Conservation (phyloP, 2,888 invertebrate species). For the Synergus japonicus region DNA sequence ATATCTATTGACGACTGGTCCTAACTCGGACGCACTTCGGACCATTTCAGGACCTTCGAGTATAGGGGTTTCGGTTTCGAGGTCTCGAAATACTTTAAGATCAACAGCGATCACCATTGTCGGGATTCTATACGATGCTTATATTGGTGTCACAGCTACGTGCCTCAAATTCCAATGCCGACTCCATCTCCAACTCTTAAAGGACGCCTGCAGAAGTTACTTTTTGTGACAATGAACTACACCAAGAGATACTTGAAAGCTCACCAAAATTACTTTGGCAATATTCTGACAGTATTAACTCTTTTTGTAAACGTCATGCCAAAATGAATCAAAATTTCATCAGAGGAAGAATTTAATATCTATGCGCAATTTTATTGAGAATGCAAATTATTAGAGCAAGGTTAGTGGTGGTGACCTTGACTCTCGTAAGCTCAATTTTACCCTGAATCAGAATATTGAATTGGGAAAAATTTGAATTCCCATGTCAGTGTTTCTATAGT, state of each 20-base stretch:
- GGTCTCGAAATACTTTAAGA: constrained; percentile 36
- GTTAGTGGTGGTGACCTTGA: not conserved
- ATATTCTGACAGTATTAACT: not conserved
- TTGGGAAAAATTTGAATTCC: not conserved
- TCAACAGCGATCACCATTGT: constrained; percentile 32
- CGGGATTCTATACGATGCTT: constrained; percentile 9
- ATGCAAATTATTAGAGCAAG: constrained; percentile 7
- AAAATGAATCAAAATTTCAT: not conserved
- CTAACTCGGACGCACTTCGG: constrained; percentile 25
- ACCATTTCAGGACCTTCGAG: constrained; percentile 32
- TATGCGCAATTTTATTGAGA: not conserved
- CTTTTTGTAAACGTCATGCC: not conserved
- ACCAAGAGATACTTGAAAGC: not conserved
- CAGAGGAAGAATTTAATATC: not conserved
- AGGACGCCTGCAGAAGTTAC: constrained; percentile 22
- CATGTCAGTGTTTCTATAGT: not conserved
- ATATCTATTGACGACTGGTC: constrained; percentile 39
- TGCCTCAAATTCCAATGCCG: constrained; percentile 34
- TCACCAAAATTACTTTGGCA: not conserved
- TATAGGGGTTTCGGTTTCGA: constrained; percentile 33
- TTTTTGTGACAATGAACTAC: constrained; percentile 18
- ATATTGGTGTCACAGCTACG: constrained; percentile 23
- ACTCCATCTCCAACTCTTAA: not conserved
- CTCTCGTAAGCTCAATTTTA: not conserved
- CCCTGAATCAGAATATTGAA: not conserved